phyloP scores from a whole-genome alignment of 1,140 invertebrate species.

The Potamilus streckersoni region DNA sequence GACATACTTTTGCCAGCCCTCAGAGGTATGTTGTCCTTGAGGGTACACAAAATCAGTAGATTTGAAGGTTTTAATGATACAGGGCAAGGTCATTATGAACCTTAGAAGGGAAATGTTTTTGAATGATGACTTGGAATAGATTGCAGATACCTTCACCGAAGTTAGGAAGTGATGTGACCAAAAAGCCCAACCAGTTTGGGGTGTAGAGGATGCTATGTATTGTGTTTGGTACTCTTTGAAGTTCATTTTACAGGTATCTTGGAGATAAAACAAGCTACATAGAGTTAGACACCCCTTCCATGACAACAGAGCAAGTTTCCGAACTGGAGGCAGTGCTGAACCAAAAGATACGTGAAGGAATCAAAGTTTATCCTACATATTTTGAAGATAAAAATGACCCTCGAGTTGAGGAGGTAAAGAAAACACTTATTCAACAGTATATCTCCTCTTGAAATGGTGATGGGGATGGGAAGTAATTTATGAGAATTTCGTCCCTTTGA shows the following conservation, averaged over 20 bases:
- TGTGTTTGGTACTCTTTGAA: background rate
- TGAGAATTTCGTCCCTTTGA: too few relatives aligned
- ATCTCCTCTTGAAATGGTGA: background rate
- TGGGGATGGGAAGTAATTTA: too few relatives aligned
- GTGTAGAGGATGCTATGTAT: background rate
- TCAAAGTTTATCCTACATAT: constrained; percentile 75
- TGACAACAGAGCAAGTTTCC: constrained; percentile 60
- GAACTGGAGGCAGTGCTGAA: constrained; percentile 77
- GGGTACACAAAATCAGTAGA: too few relatives aligned
- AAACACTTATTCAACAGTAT: background rate
- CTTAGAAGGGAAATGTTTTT: background rate
- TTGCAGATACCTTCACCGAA: background rate
- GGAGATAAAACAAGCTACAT: constrained; percentile 74
- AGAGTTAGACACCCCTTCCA: constrained; percentile 61
- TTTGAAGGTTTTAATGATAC: too few relatives aligned
- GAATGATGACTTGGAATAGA: background rate
- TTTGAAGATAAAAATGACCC: constrained; percentile 74
- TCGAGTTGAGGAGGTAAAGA: constrained; percentile 70
- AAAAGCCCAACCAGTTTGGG: background rate
- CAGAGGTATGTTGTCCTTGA: too few relatives aligned
- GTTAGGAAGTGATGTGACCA: background rate
- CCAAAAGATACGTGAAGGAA: constrained; percentile 74
- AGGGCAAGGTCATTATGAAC: background rate
- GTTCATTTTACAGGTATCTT: constrained; percentile 72
- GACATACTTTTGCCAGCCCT: too few relatives aligned